Evolutionary conservation across 2,888 invertebrate genomes (phyloP).

Genomic region (Drosophila stalkeri): DNA sequence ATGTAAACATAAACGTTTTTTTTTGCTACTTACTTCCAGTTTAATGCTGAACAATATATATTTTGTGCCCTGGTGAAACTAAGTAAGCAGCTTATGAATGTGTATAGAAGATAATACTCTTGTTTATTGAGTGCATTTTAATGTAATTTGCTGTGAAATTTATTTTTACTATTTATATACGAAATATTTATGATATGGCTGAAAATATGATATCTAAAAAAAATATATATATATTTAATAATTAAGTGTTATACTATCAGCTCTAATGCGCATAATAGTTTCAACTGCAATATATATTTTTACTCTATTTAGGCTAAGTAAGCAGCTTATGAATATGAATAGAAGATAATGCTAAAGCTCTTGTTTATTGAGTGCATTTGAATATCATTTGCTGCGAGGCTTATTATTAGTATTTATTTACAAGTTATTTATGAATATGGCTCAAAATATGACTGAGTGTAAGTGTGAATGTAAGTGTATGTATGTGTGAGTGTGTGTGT

Average conservation of each 20-base stretch:
- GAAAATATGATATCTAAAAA: neutral
- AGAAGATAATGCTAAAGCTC: neutral
- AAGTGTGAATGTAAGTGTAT: neutral
- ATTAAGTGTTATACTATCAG: too few species aligned
- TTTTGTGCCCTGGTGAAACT: neutral
- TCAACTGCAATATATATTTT: neutral
- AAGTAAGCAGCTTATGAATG: constrained; percentile 1
- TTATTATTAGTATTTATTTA: constrained; percentile 22
- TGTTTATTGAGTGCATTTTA: constrained; percentile 9
- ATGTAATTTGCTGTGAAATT: constrained; percentile 10
- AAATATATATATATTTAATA: too few species aligned
- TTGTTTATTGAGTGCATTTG: constrained; percentile 7
- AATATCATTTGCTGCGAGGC: constrained; percentile 11
- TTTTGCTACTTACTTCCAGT: too few species aligned
- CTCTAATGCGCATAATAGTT: neutral
- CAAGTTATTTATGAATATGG: constrained; percentile 4
- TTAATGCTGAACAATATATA: neutral
- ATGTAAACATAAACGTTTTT: too few species aligned
- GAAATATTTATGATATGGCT: neutral
- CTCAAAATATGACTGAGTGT: neutral
- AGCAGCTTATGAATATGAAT: constrained; percentile 9
- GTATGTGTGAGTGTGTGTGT: constrained; percentile 1
- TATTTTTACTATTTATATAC: constrained; percentile 22
- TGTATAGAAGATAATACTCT: neutral
- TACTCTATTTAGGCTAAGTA: neutral